Evolutionary conservation across 2,888 invertebrate genomes (phyloP).

Genomic region (Congeria kusceri): DNA sequence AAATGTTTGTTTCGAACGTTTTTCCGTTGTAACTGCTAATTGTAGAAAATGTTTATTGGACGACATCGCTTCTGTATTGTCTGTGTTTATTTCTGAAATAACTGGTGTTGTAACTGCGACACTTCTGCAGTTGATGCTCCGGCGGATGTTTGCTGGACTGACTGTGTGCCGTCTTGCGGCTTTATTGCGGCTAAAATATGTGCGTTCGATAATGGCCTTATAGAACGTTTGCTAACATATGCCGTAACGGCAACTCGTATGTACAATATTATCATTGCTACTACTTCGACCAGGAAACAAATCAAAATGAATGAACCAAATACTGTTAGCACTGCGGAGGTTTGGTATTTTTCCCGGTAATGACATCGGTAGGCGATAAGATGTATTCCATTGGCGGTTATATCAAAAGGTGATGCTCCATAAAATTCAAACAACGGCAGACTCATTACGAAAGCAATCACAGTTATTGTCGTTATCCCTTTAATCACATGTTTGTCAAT

Average conservation of each 20-base stretch:
- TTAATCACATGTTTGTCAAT: slow-evolving; percentile 39
- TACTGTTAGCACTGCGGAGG: slow-evolving; percentile 15
- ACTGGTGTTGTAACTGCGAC: too few species aligned
- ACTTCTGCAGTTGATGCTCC: too few species aligned
- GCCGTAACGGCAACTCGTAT: slow-evolving; percentile 56
- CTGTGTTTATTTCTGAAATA: too few species aligned
- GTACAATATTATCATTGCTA: slow-evolving; percentile 53
- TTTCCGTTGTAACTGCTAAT: too few species aligned
- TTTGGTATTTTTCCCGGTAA: slow-evolving; percentile 42
- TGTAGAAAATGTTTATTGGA: too few species aligned
- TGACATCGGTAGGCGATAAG: slow-evolving; percentile 60
- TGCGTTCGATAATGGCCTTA: slow-evolving; percentile 41
- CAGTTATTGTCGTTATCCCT: slow-evolving; percentile 21
- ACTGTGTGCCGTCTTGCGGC: background rate
- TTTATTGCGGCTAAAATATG: slow-evolving; percentile 29
- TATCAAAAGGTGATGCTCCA: slow-evolving; percentile 35
- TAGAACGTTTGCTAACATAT: slow-evolving; percentile 26
- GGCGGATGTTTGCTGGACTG: too few species aligned
- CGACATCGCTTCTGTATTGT: too few species aligned
- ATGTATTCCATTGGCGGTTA: background rate
- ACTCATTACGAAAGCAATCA: slow-evolving; percentile 39
- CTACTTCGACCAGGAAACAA: slow-evolving; percentile 32
- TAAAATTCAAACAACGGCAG: slow-evolving; percentile 68
- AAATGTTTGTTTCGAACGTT: too few species aligned
- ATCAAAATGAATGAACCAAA: slow-evolving; percentile 48